These are phyloP conservation scores for Gallinago jamesoni DNA, from an alignment of 2,113 vertebrate species.

Conservation along the genomic window DNA sequence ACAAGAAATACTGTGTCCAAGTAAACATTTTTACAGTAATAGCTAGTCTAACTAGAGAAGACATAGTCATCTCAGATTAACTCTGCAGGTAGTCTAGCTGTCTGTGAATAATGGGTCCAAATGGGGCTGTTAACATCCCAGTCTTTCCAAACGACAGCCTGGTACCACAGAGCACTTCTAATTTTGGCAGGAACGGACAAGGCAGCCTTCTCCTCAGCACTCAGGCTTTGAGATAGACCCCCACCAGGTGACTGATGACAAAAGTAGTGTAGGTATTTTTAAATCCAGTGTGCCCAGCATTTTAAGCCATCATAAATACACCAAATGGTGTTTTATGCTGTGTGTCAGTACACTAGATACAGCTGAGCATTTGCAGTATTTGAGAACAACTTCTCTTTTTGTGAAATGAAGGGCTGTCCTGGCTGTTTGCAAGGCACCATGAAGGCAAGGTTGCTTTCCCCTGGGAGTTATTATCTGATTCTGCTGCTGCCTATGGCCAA, in stretches of 20 bases:
- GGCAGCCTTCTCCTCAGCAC: not conserved
- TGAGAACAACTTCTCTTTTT: not conserved
- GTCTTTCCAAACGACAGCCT: not conserved
- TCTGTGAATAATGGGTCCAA: not conserved
- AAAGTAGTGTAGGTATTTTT: not conserved
- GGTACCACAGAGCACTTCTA: not conserved
- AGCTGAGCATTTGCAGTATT: not conserved
- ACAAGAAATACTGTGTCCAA: not conserved
- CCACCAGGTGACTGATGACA: not conserved
- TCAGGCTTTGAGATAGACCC: not conserved
- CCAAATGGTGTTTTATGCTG: not conserved
- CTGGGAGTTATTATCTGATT: not conserved
- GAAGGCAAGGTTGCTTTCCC: not conserved
- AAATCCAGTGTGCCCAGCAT: not conserved
- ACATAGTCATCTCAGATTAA: not conserved
- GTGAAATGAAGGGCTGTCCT: not conserved
- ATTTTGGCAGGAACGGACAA: not conserved
- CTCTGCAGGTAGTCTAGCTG: not conserved
- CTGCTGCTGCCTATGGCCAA: not conserved
- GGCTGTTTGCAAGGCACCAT: not conserved
- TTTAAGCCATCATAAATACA: not conserved
- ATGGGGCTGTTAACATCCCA: not conserved
- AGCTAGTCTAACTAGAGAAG: not conserved
- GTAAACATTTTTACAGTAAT: not conserved
- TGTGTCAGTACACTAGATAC: not conserved